phyloP scores from a whole-genome alignment of 2,113 vertebrate genomes.

The Garra rufa region DNA sequence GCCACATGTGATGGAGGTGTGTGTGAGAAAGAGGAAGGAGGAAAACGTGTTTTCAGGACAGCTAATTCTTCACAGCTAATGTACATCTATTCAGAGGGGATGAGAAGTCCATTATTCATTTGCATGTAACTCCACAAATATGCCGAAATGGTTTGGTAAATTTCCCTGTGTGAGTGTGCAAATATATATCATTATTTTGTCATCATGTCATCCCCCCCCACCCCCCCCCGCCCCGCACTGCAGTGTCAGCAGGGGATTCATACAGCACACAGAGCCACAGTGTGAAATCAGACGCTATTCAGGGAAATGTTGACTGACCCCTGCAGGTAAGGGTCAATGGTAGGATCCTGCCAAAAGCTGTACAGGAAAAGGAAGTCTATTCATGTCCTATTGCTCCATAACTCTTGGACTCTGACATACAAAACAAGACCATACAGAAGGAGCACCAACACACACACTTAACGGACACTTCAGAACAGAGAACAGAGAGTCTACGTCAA shows the following conservation, averaged over 20 bases:
- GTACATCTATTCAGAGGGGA: slow-evolving; percentile 50
- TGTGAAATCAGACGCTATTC: slow-evolving; percentile 43
- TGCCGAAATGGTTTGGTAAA: neutral
- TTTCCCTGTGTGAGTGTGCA: neutral
- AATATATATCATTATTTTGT: slow-evolving; percentile 28
- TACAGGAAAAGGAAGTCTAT: slow-evolving; percentile 51
- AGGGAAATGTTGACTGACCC: slow-evolving; percentile 54
- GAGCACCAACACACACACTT: slow-evolving; percentile 38
- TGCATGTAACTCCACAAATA: slow-evolving; percentile 13
- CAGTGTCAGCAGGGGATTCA: slow-evolving; percentile 21
- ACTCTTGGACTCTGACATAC: slow-evolving; percentile 42
- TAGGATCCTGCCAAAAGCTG: slow-evolving; percentile 49
- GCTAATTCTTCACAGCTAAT: slow-evolving; percentile 57
- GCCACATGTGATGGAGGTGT: slow-evolving; percentile 34
- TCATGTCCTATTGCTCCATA: slow-evolving; percentile 50
- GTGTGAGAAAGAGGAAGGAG: neutral
- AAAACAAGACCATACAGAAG: slow-evolving; percentile 35
- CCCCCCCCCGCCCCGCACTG: slow-evolving; percentile 15
- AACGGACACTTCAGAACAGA: neutral
- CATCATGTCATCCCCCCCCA: slow-evolving; percentile 29
- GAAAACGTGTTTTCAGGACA: slow-evolving; percentile 50
- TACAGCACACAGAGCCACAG: slow-evolving; percentile 22
- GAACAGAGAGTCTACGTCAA: neutral
- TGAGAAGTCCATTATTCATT: slow-evolving; percentile 53
- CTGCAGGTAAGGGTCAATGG: slow-evolving; percentile 54